Evolutionary conservation across 35 echinoderm and acorn worm genomes (phyloP).

Genomic region (Nesometra sesokonis): DNA sequence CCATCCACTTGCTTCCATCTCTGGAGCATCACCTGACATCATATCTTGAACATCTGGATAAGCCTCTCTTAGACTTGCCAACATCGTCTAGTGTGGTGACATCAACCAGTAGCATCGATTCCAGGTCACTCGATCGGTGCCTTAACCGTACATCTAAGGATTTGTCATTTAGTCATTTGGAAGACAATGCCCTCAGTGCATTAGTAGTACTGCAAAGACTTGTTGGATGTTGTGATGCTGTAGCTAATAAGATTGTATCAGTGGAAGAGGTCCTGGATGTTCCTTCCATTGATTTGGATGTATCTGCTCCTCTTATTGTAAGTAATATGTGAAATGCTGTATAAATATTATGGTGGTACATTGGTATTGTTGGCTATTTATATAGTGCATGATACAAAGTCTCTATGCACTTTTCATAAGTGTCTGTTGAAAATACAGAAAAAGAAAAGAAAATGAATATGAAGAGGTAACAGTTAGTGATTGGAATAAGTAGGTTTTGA

Average conservation of each 20-base stretch:
- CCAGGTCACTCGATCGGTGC: background rate
- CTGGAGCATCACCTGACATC: slow-evolving; percentile 31
- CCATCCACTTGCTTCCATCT: slow-evolving; percentile 17
- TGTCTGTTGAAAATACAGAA: too few species aligned
- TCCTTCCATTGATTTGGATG: slow-evolving; percentile 56
- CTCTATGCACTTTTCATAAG: too few species aligned
- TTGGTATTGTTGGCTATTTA: too few species aligned
- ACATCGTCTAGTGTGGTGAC: slow-evolving; percentile 24
- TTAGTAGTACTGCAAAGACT: slow-evolving; percentile 25
- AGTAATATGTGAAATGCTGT: background rate
- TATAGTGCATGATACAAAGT: too few species aligned
- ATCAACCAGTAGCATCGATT: background rate
- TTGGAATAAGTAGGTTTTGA: too few species aligned
- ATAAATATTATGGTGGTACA: too few species aligned
- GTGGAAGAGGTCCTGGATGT: background rate
- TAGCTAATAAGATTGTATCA: slow-evolving; percentile 10
- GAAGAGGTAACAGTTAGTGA: too few species aligned
- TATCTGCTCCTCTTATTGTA: slow-evolving; percentile 84
- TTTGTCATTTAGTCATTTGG: background rate
- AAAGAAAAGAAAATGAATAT: too few species aligned
- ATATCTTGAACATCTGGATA: slow-evolving; percentile 28
- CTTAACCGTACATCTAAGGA: background rate
- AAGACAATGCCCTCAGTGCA: slow-evolving; percentile 11
- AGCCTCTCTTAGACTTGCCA: background rate
- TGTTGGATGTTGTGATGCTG: slow-evolving; percentile 17